A percentile compares a stretch with the other conserved stretches of the same genome.
Conservation (phyloP, 2,113 vertebrate species). For the Zosterops lateralis region DNA sequence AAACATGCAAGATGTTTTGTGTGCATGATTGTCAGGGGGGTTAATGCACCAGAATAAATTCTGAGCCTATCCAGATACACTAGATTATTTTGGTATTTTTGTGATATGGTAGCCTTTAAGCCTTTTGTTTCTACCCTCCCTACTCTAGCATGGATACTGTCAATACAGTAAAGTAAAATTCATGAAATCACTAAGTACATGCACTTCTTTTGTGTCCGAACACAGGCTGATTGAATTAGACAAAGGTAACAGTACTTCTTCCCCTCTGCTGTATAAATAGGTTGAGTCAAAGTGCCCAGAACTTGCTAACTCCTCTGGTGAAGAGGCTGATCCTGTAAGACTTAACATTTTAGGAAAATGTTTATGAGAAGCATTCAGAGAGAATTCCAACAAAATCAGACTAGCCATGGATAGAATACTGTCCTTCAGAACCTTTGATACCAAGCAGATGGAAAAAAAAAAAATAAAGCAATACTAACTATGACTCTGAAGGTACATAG, state of each 20-base stretch:
- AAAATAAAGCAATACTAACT: neutral
- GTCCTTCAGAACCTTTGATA: neutral
- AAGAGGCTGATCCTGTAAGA: neutral
- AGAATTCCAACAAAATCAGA: neutral
- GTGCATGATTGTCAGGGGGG: neutral
- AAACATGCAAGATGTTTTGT: neutral
- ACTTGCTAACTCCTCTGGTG: neutral
- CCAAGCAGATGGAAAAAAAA: neutral
- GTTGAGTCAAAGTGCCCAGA: neutral
- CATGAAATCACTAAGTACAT: neutral
- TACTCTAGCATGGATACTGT: neutral
- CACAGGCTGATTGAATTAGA: neutral
- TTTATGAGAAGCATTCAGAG: neutral
- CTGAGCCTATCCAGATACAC: neutral
- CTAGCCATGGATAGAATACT: neutral
- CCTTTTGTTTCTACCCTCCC: neutral
- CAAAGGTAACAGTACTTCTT: neutral
- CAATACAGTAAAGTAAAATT: neutral
- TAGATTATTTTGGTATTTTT: neutral
- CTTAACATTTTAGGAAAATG: neutral
- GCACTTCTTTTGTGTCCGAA: neutral
- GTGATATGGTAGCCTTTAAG: neutral
- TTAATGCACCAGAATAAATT: neutral
- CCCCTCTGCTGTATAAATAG: neutral
- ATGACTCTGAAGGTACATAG: neutral